Percentiles rank a stretch among this genome's conserved stretches.
These are phyloP conservation scores for Muricea muricata DNA, from an alignment of 92 coral and sea anemone genomes.

Conservation along the genomic window DNA sequence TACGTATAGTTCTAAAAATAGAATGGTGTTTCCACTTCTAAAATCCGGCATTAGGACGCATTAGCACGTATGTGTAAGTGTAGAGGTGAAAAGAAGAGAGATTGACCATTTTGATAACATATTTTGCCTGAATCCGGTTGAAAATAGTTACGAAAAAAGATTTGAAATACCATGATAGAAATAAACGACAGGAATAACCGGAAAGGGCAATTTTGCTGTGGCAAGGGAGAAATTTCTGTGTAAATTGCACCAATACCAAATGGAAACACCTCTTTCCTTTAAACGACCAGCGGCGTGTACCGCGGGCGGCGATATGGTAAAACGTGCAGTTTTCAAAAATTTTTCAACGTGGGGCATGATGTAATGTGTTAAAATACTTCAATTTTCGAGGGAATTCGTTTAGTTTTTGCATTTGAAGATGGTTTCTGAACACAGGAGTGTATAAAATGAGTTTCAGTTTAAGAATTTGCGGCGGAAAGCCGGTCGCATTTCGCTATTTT, in stretches of 20 bases:
- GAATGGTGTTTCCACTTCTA: constrained; percentile 1
- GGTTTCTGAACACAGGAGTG: not conserved
- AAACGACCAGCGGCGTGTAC: constrained; percentile 9
- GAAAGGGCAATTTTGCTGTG: too few relatives aligned
- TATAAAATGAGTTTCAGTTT: constrained; percentile 14
- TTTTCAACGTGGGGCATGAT: not conserved
- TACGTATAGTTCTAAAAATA: not conserved
- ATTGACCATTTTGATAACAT: too few relatives aligned
- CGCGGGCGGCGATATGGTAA: constrained; percentile 35
- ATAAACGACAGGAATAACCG: too few relatives aligned
- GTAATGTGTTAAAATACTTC: not conserved
- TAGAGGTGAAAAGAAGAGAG: too few relatives aligned
- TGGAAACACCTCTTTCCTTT: not conserved
- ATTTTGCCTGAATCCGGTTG: too few relatives aligned
- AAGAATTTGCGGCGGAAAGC: not conserved
- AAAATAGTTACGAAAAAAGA: too few relatives aligned
- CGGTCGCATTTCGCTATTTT: constrained; percentile 6
- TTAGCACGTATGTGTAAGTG: too few relatives aligned
- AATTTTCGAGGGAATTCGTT: not conserved
- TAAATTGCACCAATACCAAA: not conserved
- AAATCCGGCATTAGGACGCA: too few relatives aligned
- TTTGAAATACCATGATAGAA: too few relatives aligned
- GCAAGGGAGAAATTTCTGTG: too few relatives aligned
- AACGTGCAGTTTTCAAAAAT: not conserved
- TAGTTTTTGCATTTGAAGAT: not conserved